A percentile compares a stretch with the other conserved stretches of the same genome.
phyloP scores from a whole-genome alignment of 1,140 invertebrate species.

The Aphis gossypii region DNA sequence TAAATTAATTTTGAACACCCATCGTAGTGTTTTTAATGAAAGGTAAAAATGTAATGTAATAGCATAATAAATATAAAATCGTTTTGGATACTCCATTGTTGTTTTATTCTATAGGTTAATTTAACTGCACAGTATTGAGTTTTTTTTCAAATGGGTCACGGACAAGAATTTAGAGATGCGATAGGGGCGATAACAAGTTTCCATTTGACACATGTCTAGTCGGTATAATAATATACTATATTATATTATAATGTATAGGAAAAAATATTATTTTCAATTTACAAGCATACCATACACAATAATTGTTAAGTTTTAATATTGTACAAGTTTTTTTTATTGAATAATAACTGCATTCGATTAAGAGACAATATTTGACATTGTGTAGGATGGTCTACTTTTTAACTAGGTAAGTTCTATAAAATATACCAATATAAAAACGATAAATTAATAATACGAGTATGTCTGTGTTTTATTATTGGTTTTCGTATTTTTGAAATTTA shows the following conservation, averaged over 20 bases:
- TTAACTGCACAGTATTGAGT: constrained; percentile 16
- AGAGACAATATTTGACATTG: too few species aligned
- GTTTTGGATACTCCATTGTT: constrained; percentile 53
- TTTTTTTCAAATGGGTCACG: constrained; percentile 51
- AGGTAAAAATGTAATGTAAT: constrained; percentile 43
- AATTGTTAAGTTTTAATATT: neutral
- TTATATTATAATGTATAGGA: constrained; percentile 1
- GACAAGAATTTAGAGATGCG: constrained; percentile 38
- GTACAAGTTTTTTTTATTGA: neutral
- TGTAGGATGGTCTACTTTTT: too few species aligned
- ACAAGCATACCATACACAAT: neutral
- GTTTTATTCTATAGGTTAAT: constrained; percentile 51
- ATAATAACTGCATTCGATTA: neutral
- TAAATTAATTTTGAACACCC: constrained; percentile 51
- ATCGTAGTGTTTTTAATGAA: constrained; percentile 36
- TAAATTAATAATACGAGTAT: too few species aligned
- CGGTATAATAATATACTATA: neutral
- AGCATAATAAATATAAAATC: constrained; percentile 43
- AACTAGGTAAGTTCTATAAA: too few species aligned
- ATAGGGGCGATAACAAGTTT: constrained; percentile 54
- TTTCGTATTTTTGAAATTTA: too few species aligned
- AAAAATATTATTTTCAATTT: neutral
- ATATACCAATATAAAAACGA: too few species aligned
- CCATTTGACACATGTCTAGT: constrained; percentile 32
- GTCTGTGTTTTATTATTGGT: too few species aligned